These are phyloP conservation scores for Macrochelys suwanniensis DNA, from an alignment of 2,797 vertebrate species.

Conservation along the genomic window DNA sequence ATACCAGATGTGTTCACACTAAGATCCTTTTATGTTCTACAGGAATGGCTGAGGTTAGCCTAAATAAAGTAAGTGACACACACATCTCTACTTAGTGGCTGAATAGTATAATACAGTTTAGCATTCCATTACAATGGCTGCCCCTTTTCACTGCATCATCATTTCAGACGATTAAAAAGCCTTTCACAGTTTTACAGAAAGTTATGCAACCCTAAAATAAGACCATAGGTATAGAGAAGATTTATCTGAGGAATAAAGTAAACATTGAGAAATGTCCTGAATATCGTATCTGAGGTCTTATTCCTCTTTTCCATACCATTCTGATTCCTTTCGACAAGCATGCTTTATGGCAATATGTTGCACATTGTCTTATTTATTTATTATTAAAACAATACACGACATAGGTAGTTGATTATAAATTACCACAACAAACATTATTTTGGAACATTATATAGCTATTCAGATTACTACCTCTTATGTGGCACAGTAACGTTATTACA, in stretches of 20 bases:
- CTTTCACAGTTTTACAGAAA: background rate
- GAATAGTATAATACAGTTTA: background rate
- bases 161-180: background rate
- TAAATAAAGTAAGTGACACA: background rate
- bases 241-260: background rate
- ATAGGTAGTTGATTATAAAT: constrained; percentile 7
- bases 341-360: background rate
- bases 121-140: background rate
- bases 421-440: background rate
- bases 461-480: background rate
- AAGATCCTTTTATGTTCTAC: background rate
- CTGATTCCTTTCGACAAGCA: background rate
- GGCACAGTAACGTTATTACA: background rate
- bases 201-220: background rate
- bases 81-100: background rate
- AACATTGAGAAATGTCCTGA: background rate
- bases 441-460: background rate
- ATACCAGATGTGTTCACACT: background rate
- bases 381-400: background rate
- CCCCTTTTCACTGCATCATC: background rate
- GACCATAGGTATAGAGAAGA: background rate
- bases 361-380: background rate
- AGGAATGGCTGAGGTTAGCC: background rate
- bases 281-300: background rate
- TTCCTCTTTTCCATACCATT: background rate